Evolutionary conservation across 2,797 vertebrate genomes (phyloP), one percentile per base, ranked within the genome.

Genomic region (Discoglossus pictus): DNA sequence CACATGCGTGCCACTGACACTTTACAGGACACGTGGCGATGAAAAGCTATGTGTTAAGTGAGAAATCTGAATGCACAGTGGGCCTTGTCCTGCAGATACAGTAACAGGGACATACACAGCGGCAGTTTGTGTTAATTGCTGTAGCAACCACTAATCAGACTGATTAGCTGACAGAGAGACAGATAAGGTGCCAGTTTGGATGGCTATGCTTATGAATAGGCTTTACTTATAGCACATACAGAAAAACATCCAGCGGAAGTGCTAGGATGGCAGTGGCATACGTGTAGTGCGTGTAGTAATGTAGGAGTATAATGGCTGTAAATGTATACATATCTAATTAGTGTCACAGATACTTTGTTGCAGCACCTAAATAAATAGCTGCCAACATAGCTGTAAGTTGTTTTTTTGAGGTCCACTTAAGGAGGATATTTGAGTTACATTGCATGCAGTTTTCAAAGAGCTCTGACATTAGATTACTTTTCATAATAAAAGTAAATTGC

Each of bases 101-200:
- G 75, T 72, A 81, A 75, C 78, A 65, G 25, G 67, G 77, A 68
- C 74, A 74, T 73, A 43, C 73, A 70, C 53, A 42, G 66, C 75
- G 66, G 72, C 74, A 77, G 73, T 78, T 84, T 80, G 72, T 79
- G 84, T 85, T 86, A 79, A 80, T 88, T 82, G 79, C 82, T 81
- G 83, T 89, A 75, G 82, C 89, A 85, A 90, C 86, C 73, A 73
- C 83, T 84, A 89, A 89, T 90, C 88, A 61, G 53, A 15, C 12
- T 27, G 44, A 52, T 58, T 59, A 38, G 53, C 31, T 59, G 38
- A 27, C 25, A 65, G 46, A 65, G 53, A 18, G 25, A 13, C 16
- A 58, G 68, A 71, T 71, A 71, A 71, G 61, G 38, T 31, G 20
- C 9, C 34, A 36, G 68, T 51, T 60, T 59, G 64, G 36, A 35